phyloP scores from a whole-genome alignment of 2,797 vertebrate species.

The Paedocypris micromegethes region DNA sequence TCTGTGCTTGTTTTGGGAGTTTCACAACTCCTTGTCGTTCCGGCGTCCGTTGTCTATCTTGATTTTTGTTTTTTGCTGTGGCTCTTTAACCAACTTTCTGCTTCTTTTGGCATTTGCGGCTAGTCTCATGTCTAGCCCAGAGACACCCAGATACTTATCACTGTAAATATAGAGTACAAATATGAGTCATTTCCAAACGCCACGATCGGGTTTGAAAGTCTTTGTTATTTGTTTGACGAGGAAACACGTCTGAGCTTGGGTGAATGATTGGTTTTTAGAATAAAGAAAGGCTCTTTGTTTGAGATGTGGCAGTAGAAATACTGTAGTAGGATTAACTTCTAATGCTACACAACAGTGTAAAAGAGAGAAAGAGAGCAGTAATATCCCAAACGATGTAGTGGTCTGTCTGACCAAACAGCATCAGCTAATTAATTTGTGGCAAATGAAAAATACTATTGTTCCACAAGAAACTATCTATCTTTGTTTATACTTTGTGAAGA shows the following conservation, averaged over 20 bases:
- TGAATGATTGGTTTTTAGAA: slow-evolving; percentile 32
- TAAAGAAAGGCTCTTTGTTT: slow-evolving; percentile 7
- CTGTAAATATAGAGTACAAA: slow-evolving; percentile 11
- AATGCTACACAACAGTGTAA: neutral
- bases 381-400: slow-evolving; percentile 12
- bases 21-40: neutral
- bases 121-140: slow-evolving; percentile 27
- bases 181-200: slow-evolving; percentile 4
- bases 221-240: slow-evolving; percentile 18
- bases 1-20: slow-evolving; percentile 10
- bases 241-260: slow-evolving; percentile 3
- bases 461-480: too few species aligned
- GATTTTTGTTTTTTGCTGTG: slow-evolving; percentile 18
- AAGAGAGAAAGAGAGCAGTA: slow-evolving; percentile 22
- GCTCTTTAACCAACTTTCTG: slow-evolving; percentile 13
- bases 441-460: too few species aligned
- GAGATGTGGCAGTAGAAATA: slow-evolving; percentile 6
- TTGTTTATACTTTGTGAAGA: too few species aligned
- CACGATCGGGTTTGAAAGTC: neutral
- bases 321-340: slow-evolving; percentile 19
- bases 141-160: neutral
- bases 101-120: slow-evolving; percentile 4
- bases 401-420: slow-evolving; percentile 20
- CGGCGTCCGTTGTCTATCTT: neutral
- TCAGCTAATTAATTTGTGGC: neutral